A percentile compares a stretch with the other conserved stretches of the same genome.
phyloP scores from a whole-genome alignment of 2,888 invertebrate genomes.

The Choreutis nemorana region DNA sequence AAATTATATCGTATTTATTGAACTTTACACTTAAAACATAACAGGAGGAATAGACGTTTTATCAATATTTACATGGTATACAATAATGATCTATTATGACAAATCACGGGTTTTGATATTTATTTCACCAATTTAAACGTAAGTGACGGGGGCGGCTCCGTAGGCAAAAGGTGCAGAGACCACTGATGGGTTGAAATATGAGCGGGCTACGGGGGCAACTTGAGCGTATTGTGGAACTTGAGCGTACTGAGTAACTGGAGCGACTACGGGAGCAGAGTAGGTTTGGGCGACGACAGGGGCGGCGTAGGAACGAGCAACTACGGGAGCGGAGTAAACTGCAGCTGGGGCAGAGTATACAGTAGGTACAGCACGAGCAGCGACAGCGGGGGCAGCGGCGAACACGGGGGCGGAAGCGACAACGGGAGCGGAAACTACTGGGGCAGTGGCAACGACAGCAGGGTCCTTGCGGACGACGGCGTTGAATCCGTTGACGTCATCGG shows the following conservation, averaged over 20 bases:
- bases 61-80: too few species aligned
- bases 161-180: slow-evolving; percentile 2
- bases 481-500: slow-evolving; percentile 59
- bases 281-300: slow-evolving; percentile 7
- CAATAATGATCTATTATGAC: too few species aligned
- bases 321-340: slow-evolving; percentile 15
- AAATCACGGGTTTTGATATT: too few species aligned
- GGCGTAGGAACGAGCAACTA: slow-evolving; percentile 7
- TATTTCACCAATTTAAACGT: too few species aligned
- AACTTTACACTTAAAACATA: too few species aligned
- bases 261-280: slow-evolving; percentile 11
- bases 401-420: slow-evolving; percentile 16
- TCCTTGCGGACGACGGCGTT: slow-evolving; percentile 64
- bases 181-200: not conserved
- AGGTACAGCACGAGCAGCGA: slow-evolving; percentile 16
- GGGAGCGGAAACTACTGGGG: slow-evolving; percentile 19
- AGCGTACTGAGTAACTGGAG: slow-evolving; percentile 8
- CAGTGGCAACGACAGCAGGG: slow-evolving; percentile 30
- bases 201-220: slow-evolving; percentile 4
- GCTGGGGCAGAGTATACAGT: slow-evolving; percentile 11
- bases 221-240: slow-evolving; percentile 5
- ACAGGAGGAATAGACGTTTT: too few species aligned
- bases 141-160: not conserved
- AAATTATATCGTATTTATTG: too few species aligned
- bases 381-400: slow-evolving; percentile 18